These are phyloP conservation scores for Antigone vipio DNA, from an alignment of 2,113 vertebrate species.

Conservation along the genomic window DNA sequence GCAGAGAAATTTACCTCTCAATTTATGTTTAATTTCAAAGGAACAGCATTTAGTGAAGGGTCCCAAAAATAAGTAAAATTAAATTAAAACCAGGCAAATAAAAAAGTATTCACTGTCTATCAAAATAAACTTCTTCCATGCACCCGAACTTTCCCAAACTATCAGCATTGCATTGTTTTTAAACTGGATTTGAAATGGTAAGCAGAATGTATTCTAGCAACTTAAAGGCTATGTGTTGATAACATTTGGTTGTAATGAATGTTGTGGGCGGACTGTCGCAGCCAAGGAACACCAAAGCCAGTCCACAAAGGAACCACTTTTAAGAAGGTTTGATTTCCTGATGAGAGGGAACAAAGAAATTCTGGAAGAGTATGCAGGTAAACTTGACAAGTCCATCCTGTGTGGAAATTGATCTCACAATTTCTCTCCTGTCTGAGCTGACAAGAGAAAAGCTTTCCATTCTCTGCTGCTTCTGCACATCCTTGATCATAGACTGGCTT, in stretches of 20 bases:
- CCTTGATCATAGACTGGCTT: background rate
- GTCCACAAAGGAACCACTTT: background rate
- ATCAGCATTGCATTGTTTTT: background rate
- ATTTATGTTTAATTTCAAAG: background rate
- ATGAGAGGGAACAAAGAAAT: background rate
- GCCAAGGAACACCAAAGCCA: background rate
- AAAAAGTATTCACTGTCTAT: background rate
- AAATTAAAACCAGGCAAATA: background rate
- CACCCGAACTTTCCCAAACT: background rate
- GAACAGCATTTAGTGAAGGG: background rate
- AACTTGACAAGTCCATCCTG: background rate
- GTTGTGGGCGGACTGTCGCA: fast-evolving
- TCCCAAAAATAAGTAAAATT: background rate
- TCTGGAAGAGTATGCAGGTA: background rate
- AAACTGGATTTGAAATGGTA: background rate
- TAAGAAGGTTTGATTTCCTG: background rate
- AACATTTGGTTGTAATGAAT: background rate
- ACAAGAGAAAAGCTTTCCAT: background rate
- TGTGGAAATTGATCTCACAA: background rate
- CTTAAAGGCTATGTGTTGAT: background rate
- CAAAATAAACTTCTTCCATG: background rate
- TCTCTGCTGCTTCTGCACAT: background rate
- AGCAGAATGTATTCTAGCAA: background rate
- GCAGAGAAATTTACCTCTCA: background rate
- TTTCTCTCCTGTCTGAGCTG: background rate